Evolutionary conservation across 2,113 vertebrate species (phyloP).

Genomic region (Micromys minutus): DNA sequence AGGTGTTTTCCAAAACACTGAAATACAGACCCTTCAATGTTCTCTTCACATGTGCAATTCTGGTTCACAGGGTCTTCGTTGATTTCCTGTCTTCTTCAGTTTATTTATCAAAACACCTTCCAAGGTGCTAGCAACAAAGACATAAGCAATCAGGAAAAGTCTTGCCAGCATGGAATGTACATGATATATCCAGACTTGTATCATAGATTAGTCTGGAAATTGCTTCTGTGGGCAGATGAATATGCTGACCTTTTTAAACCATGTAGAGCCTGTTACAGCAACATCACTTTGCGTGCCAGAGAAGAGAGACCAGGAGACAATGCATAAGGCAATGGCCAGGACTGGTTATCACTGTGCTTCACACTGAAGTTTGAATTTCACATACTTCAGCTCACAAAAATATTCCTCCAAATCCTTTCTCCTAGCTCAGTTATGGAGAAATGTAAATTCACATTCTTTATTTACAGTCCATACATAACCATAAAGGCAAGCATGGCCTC

Average conservation of each 20-base stretch:
- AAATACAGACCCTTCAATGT: neutral
- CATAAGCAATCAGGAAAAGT: neutral
- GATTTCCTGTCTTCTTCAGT: neutral
- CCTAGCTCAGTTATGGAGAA: neutral
- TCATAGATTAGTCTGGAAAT: neutral
- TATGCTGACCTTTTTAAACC: neutral
- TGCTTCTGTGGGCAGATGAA: neutral
- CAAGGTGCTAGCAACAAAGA: neutral
- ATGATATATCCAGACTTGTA: neutral
- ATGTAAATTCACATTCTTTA: neutral
- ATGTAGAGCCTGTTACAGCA: neutral
- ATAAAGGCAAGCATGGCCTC: neutral
- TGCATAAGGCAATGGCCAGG: neutral
- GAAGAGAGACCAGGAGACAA: neutral
- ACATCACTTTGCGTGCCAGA: neutral
- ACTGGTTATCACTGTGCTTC: neutral
- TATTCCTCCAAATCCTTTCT: neutral
- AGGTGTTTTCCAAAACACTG: neutral
- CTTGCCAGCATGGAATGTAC: neutral
- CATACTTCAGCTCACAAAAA: neutral
- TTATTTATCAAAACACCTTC: neutral
- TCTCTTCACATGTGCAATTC: neutral
- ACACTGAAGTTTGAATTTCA: constrained; percentile 1
- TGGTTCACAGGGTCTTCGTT: neutral
- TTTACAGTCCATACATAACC: neutral